Base-by-base conservation (phyloP, 1,140 invertebrate species). In the Heterodera schachtii region DNA sequence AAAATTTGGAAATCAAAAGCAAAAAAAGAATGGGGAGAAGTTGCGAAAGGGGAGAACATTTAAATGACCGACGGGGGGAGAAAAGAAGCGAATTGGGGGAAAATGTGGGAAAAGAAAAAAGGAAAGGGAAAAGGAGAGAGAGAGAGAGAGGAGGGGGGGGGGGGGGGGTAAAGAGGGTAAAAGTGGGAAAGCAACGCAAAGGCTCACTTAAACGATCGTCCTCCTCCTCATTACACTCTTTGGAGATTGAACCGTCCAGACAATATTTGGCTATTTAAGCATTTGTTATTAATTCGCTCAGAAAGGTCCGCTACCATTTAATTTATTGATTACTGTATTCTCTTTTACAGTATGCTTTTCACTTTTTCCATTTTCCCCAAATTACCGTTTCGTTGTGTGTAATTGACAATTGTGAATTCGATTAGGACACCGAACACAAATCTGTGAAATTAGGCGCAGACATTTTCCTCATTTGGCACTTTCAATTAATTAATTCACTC, bases 391-490 rank as follows among this genome's bases (percentile, higher is more conserved):
- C 84, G 19, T 49, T 85, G 84, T 19, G 84, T 80, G 84, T 86
- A 85, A 73, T 85, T 85, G 21, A 83, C 81, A 13, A 86, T 78
- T 4, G 81, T 83, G 43, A 85, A 85, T 69, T 85, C 84, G 57
- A 85, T 85, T 41, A 85, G 79, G 21, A 85, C 84, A 47, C 84
- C 85, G 69, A 85, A 85, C 1, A 85, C 84, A 79, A 85, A 85
- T 19, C 83, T 82, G 44, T 21, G 46, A 71, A 75, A 85, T 85
- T 19, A 81, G 52, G 47, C 49, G 6, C 11, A 11, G 46, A 0
- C 6, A 66, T 9, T 49, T 21, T 19, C 5, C 31, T 6, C 21
- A 46, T 43, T 9, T 79, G 66, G 46, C 79, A 69, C 52, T 80
- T 64, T 31, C 31, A 31, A 31, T 31, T 9, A 31, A 80, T 11